Conservation (phyloP, 2,888 invertebrate genomes). For the Stictocephala bisonia region DNA sequence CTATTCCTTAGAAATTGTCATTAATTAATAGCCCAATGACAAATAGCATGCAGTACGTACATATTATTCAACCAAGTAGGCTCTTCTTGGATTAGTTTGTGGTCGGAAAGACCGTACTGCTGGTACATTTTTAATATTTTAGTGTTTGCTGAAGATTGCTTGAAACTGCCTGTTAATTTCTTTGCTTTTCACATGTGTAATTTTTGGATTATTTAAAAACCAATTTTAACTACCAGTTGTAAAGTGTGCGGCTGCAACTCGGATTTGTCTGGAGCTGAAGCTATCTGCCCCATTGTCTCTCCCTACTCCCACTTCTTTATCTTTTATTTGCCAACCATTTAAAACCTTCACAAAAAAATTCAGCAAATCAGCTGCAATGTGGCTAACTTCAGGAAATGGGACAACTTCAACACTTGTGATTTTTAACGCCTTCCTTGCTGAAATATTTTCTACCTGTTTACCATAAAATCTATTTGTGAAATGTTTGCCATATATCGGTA, state of each 20-base stretch:
- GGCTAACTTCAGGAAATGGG: constrained; percentile 23
- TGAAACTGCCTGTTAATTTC: constrained; percentile 5
- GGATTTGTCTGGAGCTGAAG: background rate
- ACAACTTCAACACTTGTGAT: constrained; percentile 17
- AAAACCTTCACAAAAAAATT: background rate
- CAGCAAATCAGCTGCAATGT: constrained; percentile 3
- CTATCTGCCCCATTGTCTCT: constrained; percentile 13
- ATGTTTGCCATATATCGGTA: constrained; percentile 23
- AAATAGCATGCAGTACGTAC: too few relatives aligned
- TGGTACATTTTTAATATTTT: background rate
- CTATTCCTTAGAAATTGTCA: too few relatives aligned
- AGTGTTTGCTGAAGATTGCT: background rate
- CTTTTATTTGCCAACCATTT: background rate
- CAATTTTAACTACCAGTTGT: constrained; percentile 1
- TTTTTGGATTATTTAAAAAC: constrained; percentile 9
- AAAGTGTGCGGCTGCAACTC: constrained; percentile 5
- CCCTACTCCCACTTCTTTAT: constrained; percentile 11
- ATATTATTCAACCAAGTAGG: background rate
- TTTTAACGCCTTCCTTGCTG: background rate
- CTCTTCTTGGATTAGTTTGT: background rate
- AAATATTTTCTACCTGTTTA: background rate
- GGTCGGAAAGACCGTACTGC: background rate
- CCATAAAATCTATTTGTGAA: constrained; percentile 25
- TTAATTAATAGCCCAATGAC: too few relatives aligned
- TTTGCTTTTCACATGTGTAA: background rate